These are phyloP conservation scores for Limosa lapponica DNA, from an alignment of 2,797 vertebrate genomes.

Conservation along the genomic window DNA sequence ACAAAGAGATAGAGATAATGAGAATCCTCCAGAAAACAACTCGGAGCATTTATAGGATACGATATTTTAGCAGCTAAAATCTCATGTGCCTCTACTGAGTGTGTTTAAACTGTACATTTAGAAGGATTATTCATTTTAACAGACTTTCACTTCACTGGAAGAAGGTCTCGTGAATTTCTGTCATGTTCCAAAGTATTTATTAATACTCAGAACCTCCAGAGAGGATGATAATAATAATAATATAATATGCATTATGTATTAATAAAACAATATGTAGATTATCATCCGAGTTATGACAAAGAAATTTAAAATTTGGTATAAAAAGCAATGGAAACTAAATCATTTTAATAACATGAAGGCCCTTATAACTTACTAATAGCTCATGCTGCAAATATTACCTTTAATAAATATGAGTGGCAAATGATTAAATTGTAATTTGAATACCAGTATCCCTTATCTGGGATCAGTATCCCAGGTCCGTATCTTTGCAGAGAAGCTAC, in stretches of 20 bases:
- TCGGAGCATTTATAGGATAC: background rate
- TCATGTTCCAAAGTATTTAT: background rate
- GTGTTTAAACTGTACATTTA: background rate
- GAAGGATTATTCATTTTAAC: background rate
- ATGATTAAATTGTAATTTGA: background rate
- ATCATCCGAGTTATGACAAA: background rate
- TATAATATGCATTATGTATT: background rate
- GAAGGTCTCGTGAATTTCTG: background rate
- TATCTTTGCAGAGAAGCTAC: background rate
- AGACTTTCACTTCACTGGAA: background rate
- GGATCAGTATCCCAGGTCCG: too few species aligned
- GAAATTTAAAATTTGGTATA: background rate
- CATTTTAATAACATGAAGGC: background rate
- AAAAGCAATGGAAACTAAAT: background rate
- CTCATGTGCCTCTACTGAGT: background rate
- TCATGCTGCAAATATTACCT: background rate
- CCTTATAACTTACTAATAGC: background rate
- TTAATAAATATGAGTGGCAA: background rate
- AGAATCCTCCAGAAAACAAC: background rate
- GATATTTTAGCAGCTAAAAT: background rate
- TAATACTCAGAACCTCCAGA: background rate
- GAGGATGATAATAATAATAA: background rate
- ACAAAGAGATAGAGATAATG: rapidly evolving
- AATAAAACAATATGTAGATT: background rate
- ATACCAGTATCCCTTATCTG: background rate